Evolutionary conservation across 2,113 vertebrate genomes (phyloP).

Genomic region (Potamarius usumacintae): DNA sequence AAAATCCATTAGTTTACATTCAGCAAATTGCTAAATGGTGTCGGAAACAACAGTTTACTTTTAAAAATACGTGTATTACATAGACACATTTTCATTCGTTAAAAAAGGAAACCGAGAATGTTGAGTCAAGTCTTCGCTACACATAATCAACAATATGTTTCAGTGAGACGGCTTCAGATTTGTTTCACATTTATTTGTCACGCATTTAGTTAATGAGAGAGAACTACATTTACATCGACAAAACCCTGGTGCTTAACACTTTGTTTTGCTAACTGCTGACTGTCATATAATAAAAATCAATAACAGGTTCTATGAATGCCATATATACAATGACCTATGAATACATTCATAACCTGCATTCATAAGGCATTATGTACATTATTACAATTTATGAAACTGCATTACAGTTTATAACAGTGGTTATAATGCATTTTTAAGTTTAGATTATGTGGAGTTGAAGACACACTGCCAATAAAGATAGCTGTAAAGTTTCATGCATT

Average conservation of each 20-base stretch:
- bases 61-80: neutral
- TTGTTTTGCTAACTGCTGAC: neutral
- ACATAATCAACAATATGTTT: neutral
- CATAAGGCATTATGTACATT: neutral
- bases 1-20: neutral
- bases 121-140: neutral
- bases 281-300: neutral
- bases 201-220: neutral
- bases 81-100: neutral
- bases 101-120: neutral
- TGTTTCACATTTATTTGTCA: neutral
- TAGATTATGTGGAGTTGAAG: neutral
- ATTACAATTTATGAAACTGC: neutral
- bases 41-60: neutral
- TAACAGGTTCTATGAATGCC: slow-evolving; percentile 1
- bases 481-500: neutral
- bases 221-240: neutral
- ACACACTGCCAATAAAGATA: neutral
- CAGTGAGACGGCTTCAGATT: neutral
- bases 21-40: neutral
- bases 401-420: neutral
- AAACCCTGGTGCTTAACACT: slow-evolving; percentile 5
- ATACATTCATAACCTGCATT: slow-evolving; percentile 1
- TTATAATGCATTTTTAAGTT: neutral
- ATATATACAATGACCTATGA: neutral